A percentile compares a stretch with the other conserved stretches of the same genome.
Conservation (phyloP, 2,113 vertebrate genomes). For the Turdus rufiventris region DNA sequence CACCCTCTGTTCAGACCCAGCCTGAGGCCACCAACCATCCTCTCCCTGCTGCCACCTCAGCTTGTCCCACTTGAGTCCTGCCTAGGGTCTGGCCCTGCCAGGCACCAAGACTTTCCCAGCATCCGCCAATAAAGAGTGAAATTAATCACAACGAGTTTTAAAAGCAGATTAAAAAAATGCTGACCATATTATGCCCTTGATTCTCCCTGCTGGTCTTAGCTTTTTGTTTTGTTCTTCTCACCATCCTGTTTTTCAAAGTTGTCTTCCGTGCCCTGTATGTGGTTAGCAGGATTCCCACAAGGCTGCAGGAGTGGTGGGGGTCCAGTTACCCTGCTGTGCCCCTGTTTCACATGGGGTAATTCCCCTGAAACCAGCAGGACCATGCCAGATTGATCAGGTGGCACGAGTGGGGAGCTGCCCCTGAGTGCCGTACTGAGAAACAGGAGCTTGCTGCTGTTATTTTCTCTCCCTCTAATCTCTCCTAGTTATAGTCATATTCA, state of each 20-base stretch:
- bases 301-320: not conserved
- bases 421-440: rapidly evolving
- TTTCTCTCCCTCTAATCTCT: not conserved
- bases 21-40: not conserved
- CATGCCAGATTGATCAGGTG: rapidly evolving
- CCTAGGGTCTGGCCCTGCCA: rapidly evolving
- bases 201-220: not conserved
- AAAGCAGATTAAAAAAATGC: not conserved
- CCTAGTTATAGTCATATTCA: slow-evolving; percentile 1
- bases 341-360: not conserved
- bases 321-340: rapidly evolving
- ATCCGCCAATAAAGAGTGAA: not conserved
- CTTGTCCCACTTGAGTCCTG: not conserved
- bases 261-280: not conserved
- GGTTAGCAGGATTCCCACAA: not conserved
- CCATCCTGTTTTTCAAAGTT: not conserved
- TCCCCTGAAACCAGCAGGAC: not conserved
- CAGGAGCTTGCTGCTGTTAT: not conserved
- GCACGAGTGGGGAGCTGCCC: not conserved
- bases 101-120: not conserved
- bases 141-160: not conserved
- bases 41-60: not conserved
- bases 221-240: not conserved
- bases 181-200: not conserved
- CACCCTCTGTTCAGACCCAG: not conserved